Base-by-base conservation (phyloP, 2,797 vertebrate genomes). In the Leuciscus waleckii region DNA sequence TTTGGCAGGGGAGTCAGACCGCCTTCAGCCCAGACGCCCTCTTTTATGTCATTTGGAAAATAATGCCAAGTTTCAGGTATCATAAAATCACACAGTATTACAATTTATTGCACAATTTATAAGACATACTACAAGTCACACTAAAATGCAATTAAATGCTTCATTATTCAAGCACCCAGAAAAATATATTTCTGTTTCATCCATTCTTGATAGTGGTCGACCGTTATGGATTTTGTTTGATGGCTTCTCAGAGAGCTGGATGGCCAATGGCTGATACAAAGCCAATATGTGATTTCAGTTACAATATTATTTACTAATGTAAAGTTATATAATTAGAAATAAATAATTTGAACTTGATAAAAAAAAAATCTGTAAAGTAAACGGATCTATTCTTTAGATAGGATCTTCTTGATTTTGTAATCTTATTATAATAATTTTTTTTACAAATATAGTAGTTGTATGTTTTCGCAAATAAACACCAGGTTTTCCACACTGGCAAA, bases 41-140 rank as follows among this genome's bases (percentile, higher is more conserved):
- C 77, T 99, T 99, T 93, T 99, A 99, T 0, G 97, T 99, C 73
- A 95, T 99, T 92, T 99, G 98, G 98, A 99, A 99, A 95, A 98
- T 99, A 92, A 99, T 99, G 98, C 98, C 98, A 87, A 99, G 97
- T 95, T 99, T 99, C 94, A 98, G 98, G 98, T 99, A 95, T 91
- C 37, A 89, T 87, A 77, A 35, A 41, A 67, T 58, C 11, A 58
- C 7, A 37, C 35, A 4, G 35, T 5, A 35, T 35, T 35, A 5
- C 26, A 49, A 21, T n/a, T 58, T 23, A 46, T 75, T 35, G 49
- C 29, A 5, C 35, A 35, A 35, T 86, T 69, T 70, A 63, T 26
- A 49, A 80, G 54, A 69, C 75, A 51, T 14, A 13, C 32, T 82
- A 19, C 68, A 68, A 21, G 32, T 75, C 35, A 5, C 3, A 58